These are phyloP conservation scores for Ophioderma brevispina DNA, from an alignment of 35 echinoderm and acorn worm species.

Conservation along the genomic window DNA sequence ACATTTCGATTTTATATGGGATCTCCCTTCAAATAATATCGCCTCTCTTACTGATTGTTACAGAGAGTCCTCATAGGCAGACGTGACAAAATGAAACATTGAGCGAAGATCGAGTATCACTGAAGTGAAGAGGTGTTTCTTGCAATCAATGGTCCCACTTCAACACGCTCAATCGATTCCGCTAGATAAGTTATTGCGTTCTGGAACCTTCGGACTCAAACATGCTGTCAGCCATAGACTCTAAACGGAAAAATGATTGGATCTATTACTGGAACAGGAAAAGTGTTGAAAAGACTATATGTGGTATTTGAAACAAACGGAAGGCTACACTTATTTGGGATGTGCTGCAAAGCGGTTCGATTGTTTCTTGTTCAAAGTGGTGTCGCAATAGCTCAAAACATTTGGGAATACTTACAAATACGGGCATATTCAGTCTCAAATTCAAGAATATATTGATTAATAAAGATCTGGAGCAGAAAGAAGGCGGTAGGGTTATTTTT, in stretches of 20 bases:
- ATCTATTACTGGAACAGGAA: neutral
- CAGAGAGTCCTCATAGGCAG: neutral
- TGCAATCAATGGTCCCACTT: neutral
- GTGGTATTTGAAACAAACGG: neutral
- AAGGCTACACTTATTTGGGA: neutral
- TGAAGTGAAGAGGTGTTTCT: neutral
- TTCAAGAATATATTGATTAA: neutral
- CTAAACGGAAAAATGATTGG: neutral
- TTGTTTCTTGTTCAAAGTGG: neutral
- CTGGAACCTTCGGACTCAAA: neutral
- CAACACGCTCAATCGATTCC: neutral
- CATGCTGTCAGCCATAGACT: neutral
- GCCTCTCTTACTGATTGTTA: neutral
- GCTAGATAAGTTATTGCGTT: neutral
- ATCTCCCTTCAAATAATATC: too few species aligned
- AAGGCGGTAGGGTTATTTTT: neutral
- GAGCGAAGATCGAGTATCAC: neutral
- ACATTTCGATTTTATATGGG: too few species aligned
- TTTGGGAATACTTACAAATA: neutral
- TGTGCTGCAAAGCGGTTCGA: neutral
- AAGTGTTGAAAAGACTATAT: neutral
- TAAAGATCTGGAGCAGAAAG: neutral
- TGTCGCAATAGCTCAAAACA: neutral
- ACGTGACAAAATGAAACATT: too few species aligned
- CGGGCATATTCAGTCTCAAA: neutral